Evolutionary conservation across 2,888 invertebrate genomes (phyloP).

Genomic region (Pimpla rufipes): DNA sequence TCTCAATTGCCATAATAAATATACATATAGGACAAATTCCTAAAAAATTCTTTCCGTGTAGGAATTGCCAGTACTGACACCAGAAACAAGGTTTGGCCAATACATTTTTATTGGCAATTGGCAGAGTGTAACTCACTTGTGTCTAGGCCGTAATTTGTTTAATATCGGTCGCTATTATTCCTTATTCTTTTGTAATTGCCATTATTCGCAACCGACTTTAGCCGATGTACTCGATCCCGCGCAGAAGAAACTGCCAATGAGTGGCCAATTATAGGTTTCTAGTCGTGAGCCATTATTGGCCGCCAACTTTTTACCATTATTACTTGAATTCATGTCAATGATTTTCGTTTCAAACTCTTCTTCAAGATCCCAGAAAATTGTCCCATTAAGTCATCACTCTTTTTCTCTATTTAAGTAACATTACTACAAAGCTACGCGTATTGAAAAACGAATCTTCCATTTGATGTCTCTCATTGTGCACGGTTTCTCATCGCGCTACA

Average conservation of each 20-base stretch:
- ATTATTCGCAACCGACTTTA: conserved; percentile 46
- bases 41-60: too few species aligned
- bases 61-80: conserved; percentile 55
- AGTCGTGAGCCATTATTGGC: conserved; percentile 37
- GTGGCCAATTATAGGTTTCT: conserved; percentile 26
- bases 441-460: too few species aligned
- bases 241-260: conserved; percentile 46
- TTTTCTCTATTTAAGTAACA: too few species aligned
- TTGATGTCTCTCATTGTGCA: background rate
- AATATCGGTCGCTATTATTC: conserved; percentile 37
- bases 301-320: conserved; percentile 39
- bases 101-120: conserved; percentile 45
- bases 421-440: too few species aligned
- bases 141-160: conserved; percentile 37
- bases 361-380: too few species aligned
- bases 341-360: too few species aligned
- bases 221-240: conserved; percentile 41
- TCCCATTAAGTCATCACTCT: too few species aligned
- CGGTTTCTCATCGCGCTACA: background rate
- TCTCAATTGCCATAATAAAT: too few species aligned
- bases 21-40: too few species aligned
- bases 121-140: conserved; percentile 32
- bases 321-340: too few species aligned
- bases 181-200: too few species aligned
- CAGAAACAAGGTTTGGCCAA: conserved; percentile 48